Evolutionary conservation across 2,888 invertebrate genomes (phyloP), one percentile per base, ranked within the genome.

Genomic region (Polyommatus iphigenia): DNA sequence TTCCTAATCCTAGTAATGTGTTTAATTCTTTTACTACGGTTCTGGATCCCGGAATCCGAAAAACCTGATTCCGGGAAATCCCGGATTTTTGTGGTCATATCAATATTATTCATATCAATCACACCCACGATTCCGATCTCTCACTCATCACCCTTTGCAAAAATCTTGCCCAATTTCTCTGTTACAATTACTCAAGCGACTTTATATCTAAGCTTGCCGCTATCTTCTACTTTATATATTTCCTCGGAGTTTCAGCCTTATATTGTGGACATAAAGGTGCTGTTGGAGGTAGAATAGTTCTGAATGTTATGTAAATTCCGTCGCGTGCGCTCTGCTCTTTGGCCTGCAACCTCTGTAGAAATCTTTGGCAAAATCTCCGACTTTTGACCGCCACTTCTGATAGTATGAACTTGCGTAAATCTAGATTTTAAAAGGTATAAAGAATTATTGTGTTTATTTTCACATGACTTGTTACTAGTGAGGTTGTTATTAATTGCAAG

Each of bases 301-400:
- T 54, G 54, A 54, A 54, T 54, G 5, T 15, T 54, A 0, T 54
- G 18, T 18, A 18, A 4, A 62, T 62, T 62, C 62, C 62, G 62
- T 20, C 62, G 62, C 62, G 62, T 62, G 62, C 62, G 62, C 20
- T 20, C 62, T 24, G 62, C 62, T 24, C 24, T 10, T 8, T 62
- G 62, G 24, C 62, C 62, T 13, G 62, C 59, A 59, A 62, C 62
- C 62, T 62, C 62, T 4, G 24, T 8, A 5, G 3, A 13, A 50
- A 59, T 59, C 59, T 62, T 4, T 62, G 24, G 62, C 62, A 13
- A 62, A 59, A 62, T 62, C 62, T 20, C 62, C 62, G 62, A 62
- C 62, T 62, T 62, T 62, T 62, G 24, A 62, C 62, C 62, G 62
- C 24, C 62, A 62, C 24, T 62, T 62, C n/a, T 6, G 59, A 59